Percentiles rank a stretch among this genome's conserved stretches.
These are phyloP conservation scores for Drosophila albomicans DNA, from an alignment of 1,140 invertebrate species.

Conservation along the genomic window DNA sequence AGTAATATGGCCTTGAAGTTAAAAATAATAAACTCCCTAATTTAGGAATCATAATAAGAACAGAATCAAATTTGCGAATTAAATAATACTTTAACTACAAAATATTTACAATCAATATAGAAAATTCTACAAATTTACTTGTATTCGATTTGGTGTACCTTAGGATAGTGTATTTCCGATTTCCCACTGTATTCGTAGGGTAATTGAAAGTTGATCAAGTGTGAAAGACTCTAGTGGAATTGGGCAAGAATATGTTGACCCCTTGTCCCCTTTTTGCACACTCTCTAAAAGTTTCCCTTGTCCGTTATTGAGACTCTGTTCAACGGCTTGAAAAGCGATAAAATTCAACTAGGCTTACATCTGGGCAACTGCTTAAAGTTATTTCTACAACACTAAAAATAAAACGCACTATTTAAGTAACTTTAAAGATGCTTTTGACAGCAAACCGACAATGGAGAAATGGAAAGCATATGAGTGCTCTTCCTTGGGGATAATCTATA, in stretches of 20 bases:
- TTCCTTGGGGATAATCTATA: constrained; percentile 49
- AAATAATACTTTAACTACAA: no score
- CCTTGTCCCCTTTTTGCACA: not conserved
- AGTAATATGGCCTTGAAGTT: no score
- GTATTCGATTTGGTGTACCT: constrained; percentile 1
- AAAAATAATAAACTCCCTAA: no score
- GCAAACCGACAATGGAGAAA: not conserved
- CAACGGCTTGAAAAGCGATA: constrained; percentile 74
- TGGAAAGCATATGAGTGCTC: constrained; percentile 15
- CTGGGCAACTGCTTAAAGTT: constrained; percentile 38
- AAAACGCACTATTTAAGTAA: constrained; percentile 38
- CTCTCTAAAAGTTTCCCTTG: constrained; percentile 18
- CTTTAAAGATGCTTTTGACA: constrained; percentile 32
- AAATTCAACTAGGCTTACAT: constrained; percentile 59
- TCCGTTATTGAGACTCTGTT: constrained; percentile 39
- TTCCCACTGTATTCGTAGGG: constrained; percentile 43
- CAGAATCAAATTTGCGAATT: no score
- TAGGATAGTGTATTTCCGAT: constrained; percentile 8
- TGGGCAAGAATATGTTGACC: constrained; percentile 29
- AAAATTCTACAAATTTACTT: not conserved
- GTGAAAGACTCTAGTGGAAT: constrained; percentile 52
- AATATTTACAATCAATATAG: no score
- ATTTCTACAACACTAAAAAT: not conserved
- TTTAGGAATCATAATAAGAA: no score
- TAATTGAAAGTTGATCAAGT: constrained; percentile 82